These are phyloP conservation scores for Oostethus manadensis DNA, from an alignment of 2,113 vertebrate species.

Conservation along the genomic window DNA sequence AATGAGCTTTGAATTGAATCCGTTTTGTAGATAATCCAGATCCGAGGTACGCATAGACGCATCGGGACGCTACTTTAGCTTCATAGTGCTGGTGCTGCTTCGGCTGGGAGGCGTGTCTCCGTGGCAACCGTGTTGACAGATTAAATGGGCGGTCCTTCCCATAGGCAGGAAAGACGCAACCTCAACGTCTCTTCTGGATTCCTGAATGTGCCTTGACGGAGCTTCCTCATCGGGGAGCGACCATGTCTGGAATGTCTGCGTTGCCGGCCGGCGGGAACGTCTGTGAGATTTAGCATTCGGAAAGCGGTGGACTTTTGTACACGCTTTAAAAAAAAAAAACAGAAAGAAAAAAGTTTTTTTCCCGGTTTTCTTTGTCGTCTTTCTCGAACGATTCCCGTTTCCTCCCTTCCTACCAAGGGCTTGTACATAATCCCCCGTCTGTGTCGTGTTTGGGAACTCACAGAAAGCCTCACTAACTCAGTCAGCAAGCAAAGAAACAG, in stretches of 20 bases:
- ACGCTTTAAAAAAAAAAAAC: slow-evolving; percentile 14
- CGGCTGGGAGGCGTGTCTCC: slow-evolving; percentile 36
- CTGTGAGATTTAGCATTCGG: too few species aligned
- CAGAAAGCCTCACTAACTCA: slow-evolving; percentile 37
- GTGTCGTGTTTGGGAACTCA: slow-evolving; percentile 63
- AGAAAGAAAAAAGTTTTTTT: slow-evolving; percentile 3
- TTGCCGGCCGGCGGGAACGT: too few species aligned
- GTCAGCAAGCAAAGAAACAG: slow-evolving; percentile 38
- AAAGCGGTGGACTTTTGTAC: too few species aligned
- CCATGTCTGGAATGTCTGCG: slow-evolving; percentile 34
- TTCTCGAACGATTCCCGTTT: slow-evolving; percentile 49
- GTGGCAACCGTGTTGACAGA: slow-evolving; percentile 23
- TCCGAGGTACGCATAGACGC: too few species aligned
- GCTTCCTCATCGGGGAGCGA: slow-evolving; percentile 19
- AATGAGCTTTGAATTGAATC: too few species aligned
- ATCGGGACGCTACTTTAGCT: too few species aligned
- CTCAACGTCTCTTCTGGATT: slow-evolving; percentile 16
- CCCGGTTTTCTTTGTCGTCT: slow-evolving; percentile 30
- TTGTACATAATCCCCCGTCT: slow-evolving; percentile 44
- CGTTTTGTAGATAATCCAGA: too few species aligned
- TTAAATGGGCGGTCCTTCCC: too few species aligned
- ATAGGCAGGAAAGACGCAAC: too few species aligned
- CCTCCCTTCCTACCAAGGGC: slow-evolving; percentile 49
- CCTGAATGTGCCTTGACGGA: slow-evolving; percentile 65
- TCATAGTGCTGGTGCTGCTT: not conserved